phyloP scores from a whole-genome alignment of 2,113 vertebrate genomes.

The Alligator mississippiensis region DNA sequence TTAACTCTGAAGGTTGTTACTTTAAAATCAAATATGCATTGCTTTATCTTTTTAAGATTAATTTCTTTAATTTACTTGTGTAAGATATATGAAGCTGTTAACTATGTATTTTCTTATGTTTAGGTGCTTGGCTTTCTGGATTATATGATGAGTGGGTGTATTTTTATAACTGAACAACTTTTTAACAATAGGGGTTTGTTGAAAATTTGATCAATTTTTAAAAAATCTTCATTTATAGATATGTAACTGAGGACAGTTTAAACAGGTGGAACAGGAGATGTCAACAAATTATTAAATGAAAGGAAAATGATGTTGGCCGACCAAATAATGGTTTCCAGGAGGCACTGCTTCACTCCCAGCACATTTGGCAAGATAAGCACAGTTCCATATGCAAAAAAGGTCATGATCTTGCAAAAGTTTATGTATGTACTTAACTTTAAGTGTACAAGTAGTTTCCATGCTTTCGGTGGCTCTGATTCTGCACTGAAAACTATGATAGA shows the following conservation, averaged over 20 bases:
- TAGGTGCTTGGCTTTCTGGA: slow-evolving; percentile 7
- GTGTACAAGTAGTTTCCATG: background rate
- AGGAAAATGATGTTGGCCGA: background rate
- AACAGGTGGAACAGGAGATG: background rate
- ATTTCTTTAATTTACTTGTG: background rate
- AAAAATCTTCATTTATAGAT: background rate
- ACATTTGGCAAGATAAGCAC: slow-evolving; percentile 3
- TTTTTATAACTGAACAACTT: background rate
- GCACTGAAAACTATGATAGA: slow-evolving; percentile 16
- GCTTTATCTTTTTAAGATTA: background rate
- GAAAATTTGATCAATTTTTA: background rate
- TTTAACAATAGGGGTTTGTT: background rate
- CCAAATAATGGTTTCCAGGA: background rate
- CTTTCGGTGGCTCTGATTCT: background rate
- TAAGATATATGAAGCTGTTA: background rate
- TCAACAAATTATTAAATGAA: background rate
- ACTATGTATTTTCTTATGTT: background rate
- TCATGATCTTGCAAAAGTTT: slow-evolving; percentile 16
- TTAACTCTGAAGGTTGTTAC: background rate
- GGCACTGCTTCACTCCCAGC: background rate
- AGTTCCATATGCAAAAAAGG: background rate
- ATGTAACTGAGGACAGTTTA: background rate
- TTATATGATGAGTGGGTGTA: background rate
- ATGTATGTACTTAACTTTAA: background rate
- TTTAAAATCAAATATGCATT: background rate